Evolutionary conservation across 2,888 invertebrate genomes (phyloP), one percentile per base, ranked within the genome.

Genomic region (Catocala sponsa): DNA sequence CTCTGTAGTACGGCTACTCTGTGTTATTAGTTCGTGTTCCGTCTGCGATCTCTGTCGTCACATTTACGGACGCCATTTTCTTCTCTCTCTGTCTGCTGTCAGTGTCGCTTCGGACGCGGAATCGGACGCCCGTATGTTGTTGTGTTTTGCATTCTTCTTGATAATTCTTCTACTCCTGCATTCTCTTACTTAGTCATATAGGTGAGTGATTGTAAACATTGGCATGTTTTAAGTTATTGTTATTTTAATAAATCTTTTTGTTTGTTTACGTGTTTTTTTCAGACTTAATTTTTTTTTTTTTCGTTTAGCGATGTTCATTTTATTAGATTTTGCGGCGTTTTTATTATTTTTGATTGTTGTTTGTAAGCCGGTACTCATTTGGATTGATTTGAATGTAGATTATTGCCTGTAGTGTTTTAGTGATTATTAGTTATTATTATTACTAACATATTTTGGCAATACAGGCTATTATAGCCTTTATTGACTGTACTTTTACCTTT

Each of bases 41-140:
- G 78, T 82, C 77, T 80, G 78, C 85, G 75, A 73, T 74, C 74
- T 73, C 74, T 78, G 89, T 79, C 86, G 90, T 85, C 70, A 79
- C 62, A 73, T 72, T 77, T 65, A 71, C 72, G 87, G 78, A 89
- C 74, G 92, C 94, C 92, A 93, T 94, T 92, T 94, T 93, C 92
- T 94, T 94, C 94, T 92, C 91, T 88, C 87, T 91, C 88, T 84
- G 87, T 89, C 90, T 87, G 83, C 85, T 83, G 86, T 86, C 89
- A 94, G 94, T 94, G 82, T 81, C 66, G 82, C 70, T 75, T 80
- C 72, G 82, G 78, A 82, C 89, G 90, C 81, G 89, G 68, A 70
- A 78, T 77, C 58, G 88, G 74, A 66, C 79, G 81, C 85, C 76
- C 81, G 94, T 86, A 68, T 80, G 68, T 85, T 81, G 79, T 53